phyloP scores from a whole-genome alignment of 2,888 invertebrate genomes.

The Tetragonula carbonaria region DNA sequence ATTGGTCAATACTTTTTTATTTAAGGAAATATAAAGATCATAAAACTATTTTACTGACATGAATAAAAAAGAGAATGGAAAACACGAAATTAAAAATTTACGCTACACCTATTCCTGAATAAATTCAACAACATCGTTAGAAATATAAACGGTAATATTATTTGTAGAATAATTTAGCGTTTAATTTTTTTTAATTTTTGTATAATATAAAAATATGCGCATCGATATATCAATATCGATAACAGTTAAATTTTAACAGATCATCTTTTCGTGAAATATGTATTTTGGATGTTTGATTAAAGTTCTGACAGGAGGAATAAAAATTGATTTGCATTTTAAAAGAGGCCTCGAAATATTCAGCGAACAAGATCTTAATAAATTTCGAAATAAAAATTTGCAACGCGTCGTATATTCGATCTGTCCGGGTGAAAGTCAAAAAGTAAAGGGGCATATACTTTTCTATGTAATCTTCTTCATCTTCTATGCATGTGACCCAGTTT shows the following conservation, averaged over 20 bases:
- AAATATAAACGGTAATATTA: not conserved
- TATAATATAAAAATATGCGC: not conserved
- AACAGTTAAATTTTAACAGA: not conserved
- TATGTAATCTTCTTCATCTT: not conserved
- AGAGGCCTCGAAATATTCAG: not conserved
- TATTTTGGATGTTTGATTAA: not conserved
- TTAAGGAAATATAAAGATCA: not conserved
- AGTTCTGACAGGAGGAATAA: not conserved
- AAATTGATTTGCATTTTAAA: not conserved
- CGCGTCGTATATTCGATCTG: not conserved
- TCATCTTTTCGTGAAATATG: not conserved
- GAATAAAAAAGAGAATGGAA: not conserved
- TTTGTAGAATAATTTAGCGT: not conserved
- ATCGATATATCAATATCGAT: not conserved
- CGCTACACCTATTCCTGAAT: not conserved
- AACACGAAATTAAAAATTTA: not conserved
- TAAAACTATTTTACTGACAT: not conserved
- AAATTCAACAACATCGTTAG: not conserved
- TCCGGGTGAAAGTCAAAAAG: not conserved
- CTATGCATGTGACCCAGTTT: not conserved
- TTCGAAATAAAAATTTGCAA: not conserved
- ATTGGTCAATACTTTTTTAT: not conserved
- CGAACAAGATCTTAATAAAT: not conserved
- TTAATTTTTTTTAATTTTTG: not conserved
- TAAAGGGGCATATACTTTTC: not conserved